Evolutionary conservation across 2,113 vertebrate genomes (phyloP).

Genomic region (Rhegmatorhina hoffmannsi): DNA sequence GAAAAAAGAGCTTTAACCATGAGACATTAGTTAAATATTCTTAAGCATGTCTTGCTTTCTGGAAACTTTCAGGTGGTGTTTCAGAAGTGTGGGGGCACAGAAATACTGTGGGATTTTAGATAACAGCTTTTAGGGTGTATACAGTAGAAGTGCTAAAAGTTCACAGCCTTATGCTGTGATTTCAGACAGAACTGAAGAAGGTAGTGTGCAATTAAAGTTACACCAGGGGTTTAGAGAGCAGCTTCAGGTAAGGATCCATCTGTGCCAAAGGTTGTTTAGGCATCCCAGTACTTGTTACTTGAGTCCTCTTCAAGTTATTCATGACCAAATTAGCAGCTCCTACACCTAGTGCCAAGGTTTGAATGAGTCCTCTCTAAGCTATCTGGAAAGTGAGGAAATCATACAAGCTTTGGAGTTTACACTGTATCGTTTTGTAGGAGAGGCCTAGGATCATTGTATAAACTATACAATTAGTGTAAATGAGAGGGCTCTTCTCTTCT

Average conservation of each 20-base stretch:
- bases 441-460: rapidly evolving
- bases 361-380: not conserved
- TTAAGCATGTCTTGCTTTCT: not conserved
- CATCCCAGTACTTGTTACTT: not conserved
- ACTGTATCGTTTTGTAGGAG: not conserved
- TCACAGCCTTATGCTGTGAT: not conserved
- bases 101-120: not conserved
- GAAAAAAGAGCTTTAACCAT: not conserved
- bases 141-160: not conserved
- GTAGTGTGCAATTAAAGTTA: not conserved
- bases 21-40: not conserved
- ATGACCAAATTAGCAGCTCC: not conserved
- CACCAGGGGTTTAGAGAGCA: not conserved
- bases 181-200: not conserved
- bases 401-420: not conserved
- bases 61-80: not conserved
- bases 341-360: not conserved
- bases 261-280: not conserved
- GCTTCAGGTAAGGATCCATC: not conserved
- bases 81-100: not conserved
- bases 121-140: not conserved
- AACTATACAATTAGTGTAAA: not conserved
- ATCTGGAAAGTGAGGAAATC: not conserved
- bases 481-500: not conserved
- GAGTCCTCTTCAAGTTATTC: not conserved